A percentile compares a stretch with the other conserved stretches of the same genome.
These are phyloP conservation scores for Metellina segmentata DNA, from an alignment of 2,888 invertebrate species.

Conservation along the genomic window DNA sequence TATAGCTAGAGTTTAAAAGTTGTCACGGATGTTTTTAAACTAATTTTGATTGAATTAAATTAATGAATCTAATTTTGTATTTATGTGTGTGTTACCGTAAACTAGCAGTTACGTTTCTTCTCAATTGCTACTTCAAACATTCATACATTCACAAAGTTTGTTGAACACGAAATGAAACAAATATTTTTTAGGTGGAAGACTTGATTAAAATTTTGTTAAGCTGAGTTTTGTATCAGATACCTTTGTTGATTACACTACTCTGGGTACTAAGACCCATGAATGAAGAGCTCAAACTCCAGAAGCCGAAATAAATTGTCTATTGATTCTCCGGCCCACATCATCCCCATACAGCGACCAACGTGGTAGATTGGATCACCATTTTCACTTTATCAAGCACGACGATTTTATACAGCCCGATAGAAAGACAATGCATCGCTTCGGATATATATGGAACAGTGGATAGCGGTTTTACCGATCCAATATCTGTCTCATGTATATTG, in stretches of 20 bases:
- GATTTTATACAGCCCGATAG: constrained; percentile 6
- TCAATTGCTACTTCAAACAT: too few relatives aligned
- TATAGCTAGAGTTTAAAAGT: too few relatives aligned
- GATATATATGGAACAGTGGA: constrained; percentile 21
- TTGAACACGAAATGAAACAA: too few relatives aligned
- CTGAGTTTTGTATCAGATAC: too few relatives aligned
- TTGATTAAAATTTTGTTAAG: too few relatives aligned
- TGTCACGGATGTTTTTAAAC: too few relatives aligned
- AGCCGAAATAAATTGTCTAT: constrained; percentile 28
- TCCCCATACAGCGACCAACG: constrained; percentile 10
- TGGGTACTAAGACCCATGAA: not conserved
- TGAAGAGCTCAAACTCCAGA: not conserved
- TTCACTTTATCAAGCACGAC: constrained; percentile 37
- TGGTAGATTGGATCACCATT: constrained; percentile 45
- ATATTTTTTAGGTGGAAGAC: too few relatives aligned
- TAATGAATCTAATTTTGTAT: too few relatives aligned
- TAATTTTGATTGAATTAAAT: too few relatives aligned
- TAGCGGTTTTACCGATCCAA: constrained; percentile 61
- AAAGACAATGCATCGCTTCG: constrained; percentile 36
- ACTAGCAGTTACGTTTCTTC: too few relatives aligned
- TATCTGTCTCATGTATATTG: constrained; percentile 69
- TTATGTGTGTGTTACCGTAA: too few relatives aligned
- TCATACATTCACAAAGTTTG: too few relatives aligned
- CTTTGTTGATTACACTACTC: not conserved
- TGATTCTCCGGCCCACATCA: not conserved